Evolutionary conservation across 2,797 vertebrate species (phyloP), one percentile per base, ranked within the genome.

Genomic region (Serranus cabrilla): DNA sequence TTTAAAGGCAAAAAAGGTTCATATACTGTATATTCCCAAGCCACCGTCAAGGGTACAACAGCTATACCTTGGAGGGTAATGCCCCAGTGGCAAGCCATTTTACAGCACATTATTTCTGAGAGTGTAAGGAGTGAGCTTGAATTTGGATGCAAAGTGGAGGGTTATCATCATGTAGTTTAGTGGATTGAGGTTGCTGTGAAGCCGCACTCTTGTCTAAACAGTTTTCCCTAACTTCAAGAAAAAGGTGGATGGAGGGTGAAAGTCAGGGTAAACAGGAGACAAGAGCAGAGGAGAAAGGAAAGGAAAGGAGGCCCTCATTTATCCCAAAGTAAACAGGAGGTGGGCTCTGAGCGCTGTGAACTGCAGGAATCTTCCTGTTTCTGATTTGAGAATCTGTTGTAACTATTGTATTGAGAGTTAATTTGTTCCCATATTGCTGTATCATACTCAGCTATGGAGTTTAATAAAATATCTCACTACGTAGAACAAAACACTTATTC

Each of bases 101-200:
- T 8, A 5, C 34, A 7, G 34, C 34, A 34, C 34, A 34, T 34
- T 34, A 34, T 34, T 34, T 34, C 34, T 34, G 34, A 34, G 34
- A 34, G 34, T 34, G 61, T 31, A 78, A 10, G 20, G 39, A 56
- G 34, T 0, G 31, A 31, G 25, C 20, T 17, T 1, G 23, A 45
- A 27, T 37, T 66, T 66, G 39, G 46, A 74, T 62, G 56, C 31
- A 62, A 51, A 71, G 70, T 67, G n/a, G 78, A 73, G 11, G 52
- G 31, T 43, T 70, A 45, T 78, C 58, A 78, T 85, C 54, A 59
- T 80, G 56, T 61, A 13, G 25, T 67, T 62, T 70, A 63, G 65
- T 73, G 54, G 54, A 43, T 12, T 75, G 46, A 65, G 39, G 64
- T 71, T 0, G 6, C 47, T 46, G 42, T 11, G 11, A 78, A 69